Percentiles rank a stretch among this genome's conserved stretches.
Evolutionary conservation across 1,140 invertebrate genomes (phyloP).

Genomic region (Heliothis subflexa): DNA sequence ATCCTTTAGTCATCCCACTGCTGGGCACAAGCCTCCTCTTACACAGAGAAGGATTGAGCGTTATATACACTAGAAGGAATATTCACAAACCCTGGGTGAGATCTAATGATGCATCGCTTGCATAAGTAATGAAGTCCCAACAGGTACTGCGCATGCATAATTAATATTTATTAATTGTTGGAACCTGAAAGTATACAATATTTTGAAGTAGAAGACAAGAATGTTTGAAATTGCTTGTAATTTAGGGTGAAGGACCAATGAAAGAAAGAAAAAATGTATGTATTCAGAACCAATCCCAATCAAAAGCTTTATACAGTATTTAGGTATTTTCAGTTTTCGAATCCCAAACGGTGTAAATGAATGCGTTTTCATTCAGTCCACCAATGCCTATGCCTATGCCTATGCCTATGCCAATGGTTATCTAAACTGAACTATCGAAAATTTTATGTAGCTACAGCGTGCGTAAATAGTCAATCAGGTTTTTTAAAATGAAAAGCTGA

Average conservation of each 20-base stretch:
- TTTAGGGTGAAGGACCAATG: too few species aligned
- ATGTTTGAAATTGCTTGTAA: too few species aligned
- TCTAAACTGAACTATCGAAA: not conserved
- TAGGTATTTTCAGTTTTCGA: too few species aligned
- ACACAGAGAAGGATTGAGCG: not conserved
- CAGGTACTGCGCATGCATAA: constrained; percentile 3
- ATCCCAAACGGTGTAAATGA: not conserved
- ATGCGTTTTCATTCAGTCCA: too few species aligned
- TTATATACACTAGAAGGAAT: not conserved
- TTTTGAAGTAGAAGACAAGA: not conserved
- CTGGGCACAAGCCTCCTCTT: too few species aligned
- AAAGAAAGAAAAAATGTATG: too few species aligned
- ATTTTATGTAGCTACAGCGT: constrained; percentile 8
- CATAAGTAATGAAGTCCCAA: constrained; percentile 9
- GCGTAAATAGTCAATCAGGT: constrained; percentile 45
- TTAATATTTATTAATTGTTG: constrained; percentile 5
- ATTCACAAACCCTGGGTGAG: not conserved
- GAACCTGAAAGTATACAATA: not conserved
- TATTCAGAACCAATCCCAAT: too few species aligned
- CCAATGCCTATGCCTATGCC: too few species aligned
- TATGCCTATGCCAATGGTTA: too few species aligned
- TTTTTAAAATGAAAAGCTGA: constrained; percentile 49
- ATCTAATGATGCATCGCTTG: constrained; percentile 18
- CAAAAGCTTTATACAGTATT: too few species aligned
- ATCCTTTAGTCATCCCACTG: too few species aligned